phyloP scores from a whole-genome alignment of 2,888 invertebrate genomes.

The Lasioglossum morio region DNA sequence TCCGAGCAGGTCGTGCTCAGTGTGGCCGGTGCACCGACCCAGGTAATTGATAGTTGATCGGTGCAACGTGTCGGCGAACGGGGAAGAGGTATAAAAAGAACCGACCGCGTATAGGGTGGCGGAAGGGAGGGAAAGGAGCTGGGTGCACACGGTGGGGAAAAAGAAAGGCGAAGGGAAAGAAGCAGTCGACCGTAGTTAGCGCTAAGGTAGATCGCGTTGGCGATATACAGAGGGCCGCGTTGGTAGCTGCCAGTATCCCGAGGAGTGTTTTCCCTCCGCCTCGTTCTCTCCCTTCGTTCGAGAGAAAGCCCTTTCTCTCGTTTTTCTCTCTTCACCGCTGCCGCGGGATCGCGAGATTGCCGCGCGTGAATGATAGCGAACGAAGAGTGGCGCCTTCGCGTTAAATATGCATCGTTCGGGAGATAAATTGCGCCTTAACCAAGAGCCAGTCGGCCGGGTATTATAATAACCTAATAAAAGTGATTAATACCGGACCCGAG shows the following conservation, averaged over 20 bases:
- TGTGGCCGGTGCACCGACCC: slow-evolving; percentile 64
- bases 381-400: slow-evolving; percentile 76
- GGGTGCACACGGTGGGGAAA: background rate
- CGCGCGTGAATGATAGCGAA: slow-evolving; percentile 74
- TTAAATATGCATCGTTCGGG: slow-evolving; percentile 77
- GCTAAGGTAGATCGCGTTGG: slow-evolving; percentile 71
- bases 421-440: slow-evolving; percentile 80
- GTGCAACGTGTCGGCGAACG: slow-evolving; percentile 69
- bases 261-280: slow-evolving; percentile 34
- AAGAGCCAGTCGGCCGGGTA: slow-evolving; percentile 77
- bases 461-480: slow-evolving; percentile 82
- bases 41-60: slow-evolving; percentile 77
- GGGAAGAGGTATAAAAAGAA: slow-evolving; percentile 29
- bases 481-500: slow-evolving; percentile 77
- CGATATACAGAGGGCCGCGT: slow-evolving; percentile 58
- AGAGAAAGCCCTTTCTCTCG: background rate
- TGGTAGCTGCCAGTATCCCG: slow-evolving; percentile 41
- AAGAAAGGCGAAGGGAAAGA: slow-evolving; percentile 21
- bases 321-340: slow-evolving; percentile 31
- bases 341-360: slow-evolving; percentile 67
- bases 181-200: slow-evolving; percentile 67
- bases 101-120: slow-evolving; percentile 16
- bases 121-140: background rate
- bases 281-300: slow-evolving; percentile 6
- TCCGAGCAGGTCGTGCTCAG: slow-evolving; percentile 69